Base-by-base conservation (phyloP, 2,888 invertebrate species). In the Xestoiulus laeticollis region DNA sequence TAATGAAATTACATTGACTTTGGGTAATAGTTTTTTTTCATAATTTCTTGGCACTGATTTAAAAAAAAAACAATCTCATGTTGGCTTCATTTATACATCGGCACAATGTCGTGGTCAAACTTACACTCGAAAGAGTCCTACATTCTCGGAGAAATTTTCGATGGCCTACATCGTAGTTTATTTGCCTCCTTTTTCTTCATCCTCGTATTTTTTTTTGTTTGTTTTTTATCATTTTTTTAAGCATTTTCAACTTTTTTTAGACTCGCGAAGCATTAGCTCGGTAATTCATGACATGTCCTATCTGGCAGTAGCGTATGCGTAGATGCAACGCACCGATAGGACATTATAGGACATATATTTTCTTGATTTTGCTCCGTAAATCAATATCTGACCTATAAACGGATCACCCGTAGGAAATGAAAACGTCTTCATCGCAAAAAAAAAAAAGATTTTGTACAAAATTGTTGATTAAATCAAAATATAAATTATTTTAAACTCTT, bases 1-100 rank as follows among this genome's bases (percentile, higher is more conserved):
- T 84, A 43, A 84, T 84, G 43, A 33, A 84, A 84, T 43, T 84
- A 84, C 84, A 84, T n/a, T 84, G 84, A 84, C 84, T 84, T 84
- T 33, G 22, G 43, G 84, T 33, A 84, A 43, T 43, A 84, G 84
- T 84, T 84, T 84, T 84, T 48, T 48, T 26, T 68, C 22, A 68
- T 68, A 68, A 68, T 68, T 68, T 68, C 68, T 68, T 68, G 68
- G 68, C 68, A 68, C 68, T 68, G 68, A 68, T 68, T 68, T 68
- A 22, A n/a, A 59, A 59, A 68, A 26, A 68, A 68, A 68, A 68
- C 26, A 84, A 84, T 84, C 84, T 84, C 84, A 84, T 84, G 32
- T 8, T 84, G 33, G 84, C 38, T 43, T 43, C 33, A 84, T 8
- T 43, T 84, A 84, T 84, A 84, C 84, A 84, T 43, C 84, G 43